A percentile compares a stretch with the other conserved stretches of the same genome.
Conservation (phyloP, 2,113 vertebrate genomes). For the Hippocampus barbouri region DNA sequence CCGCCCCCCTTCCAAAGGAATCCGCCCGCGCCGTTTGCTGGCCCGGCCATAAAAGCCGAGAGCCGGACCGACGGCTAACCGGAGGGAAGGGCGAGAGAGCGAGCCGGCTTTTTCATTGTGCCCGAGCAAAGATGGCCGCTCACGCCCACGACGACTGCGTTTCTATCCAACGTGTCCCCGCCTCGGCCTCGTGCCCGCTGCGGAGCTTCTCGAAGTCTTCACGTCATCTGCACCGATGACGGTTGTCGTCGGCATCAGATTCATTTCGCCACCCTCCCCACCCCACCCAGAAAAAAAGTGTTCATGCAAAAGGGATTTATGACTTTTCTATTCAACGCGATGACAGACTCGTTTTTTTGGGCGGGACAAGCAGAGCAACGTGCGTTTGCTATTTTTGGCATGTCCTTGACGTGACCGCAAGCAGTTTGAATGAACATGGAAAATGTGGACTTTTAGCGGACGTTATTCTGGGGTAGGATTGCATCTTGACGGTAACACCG, state of each 20-base stretch:
- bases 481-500: neutral
- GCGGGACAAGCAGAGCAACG: conserved; percentile 10
- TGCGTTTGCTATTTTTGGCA: conserved; percentile 13
- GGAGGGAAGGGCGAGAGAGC: neutral
- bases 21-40: conserved; percentile 6
- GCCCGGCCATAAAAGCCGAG: neutral
- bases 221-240: too few relatives aligned
- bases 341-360: conserved; percentile 22
- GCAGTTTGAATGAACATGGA: neutral
- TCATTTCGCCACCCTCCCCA: too few relatives aligned
- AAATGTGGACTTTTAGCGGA: neutral
- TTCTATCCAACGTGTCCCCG: neutral
- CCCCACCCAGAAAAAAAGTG: too few relatives aligned
- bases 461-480: neutral
- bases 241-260: too few relatives aligned
- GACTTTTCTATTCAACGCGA: neutral
- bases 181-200: neutral
- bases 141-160: neutral
- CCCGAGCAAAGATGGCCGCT: neutral
- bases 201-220: too few relatives aligned
- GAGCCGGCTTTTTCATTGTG: neutral
- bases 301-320: too few relatives aligned
- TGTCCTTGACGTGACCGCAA: conserved; percentile 3
- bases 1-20: conserved; percentile 40
- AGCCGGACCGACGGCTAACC: conserved; percentile 9